Evolutionary conservation across 2,797 vertebrate species (phyloP).

Genomic region (Pseudocheirus occidentalis): DNA sequence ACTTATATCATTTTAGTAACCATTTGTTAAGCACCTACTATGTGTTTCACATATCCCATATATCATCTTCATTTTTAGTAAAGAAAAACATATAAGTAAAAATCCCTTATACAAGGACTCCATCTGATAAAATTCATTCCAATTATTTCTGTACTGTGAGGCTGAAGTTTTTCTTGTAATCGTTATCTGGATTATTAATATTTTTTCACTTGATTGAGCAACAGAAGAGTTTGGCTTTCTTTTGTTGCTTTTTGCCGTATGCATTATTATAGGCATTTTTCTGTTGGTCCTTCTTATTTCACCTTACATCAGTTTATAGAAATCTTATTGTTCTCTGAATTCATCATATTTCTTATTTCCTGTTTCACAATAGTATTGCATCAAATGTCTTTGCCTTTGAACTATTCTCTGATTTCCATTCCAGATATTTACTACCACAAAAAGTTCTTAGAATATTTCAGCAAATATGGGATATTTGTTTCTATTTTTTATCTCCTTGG

Average conservation of each 20-base stretch:
- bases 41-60: not conserved
- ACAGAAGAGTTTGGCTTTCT: not conserved
- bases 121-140: not conserved
- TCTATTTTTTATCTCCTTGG: not conserved
- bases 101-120: not conserved
- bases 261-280: not conserved
- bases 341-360: not conserved
- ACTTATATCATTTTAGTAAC: not conserved
- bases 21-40: not conserved
- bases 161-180: not conserved
- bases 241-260: not conserved
- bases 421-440: not conserved
- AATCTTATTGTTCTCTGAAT: not conserved
- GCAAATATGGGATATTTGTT: not conserved
- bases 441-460: not conserved
- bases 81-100: not conserved
- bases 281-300: not conserved
- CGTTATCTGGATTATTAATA: not conserved
- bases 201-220: not conserved
- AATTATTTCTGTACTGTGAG: not conserved
- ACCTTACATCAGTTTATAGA: not conserved
- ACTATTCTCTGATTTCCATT: not conserved
- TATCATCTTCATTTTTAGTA: not conserved
- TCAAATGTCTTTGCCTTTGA: not conserved
- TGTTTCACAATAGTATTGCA: not conserved